phyloP scores from a whole-genome alignment of 2,113 vertebrate species.

The Paradisaea rubra region DNA sequence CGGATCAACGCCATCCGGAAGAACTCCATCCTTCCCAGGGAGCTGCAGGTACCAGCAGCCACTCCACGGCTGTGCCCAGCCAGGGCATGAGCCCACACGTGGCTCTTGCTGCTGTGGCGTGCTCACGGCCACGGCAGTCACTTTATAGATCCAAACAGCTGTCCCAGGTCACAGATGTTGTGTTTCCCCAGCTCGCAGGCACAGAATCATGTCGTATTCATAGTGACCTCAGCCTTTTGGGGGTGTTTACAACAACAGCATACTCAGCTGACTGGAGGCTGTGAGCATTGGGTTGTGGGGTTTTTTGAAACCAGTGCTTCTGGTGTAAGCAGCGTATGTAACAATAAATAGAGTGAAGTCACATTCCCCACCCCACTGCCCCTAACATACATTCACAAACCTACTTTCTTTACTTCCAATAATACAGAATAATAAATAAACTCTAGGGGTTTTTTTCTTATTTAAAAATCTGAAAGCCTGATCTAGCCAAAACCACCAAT shows the following conservation, averaged over 20 bases:
- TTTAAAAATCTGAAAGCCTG: background rate
- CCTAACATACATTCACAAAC: background rate
- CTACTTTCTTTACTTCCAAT: background rate
- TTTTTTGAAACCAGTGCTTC: background rate
- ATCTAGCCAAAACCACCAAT: background rate
- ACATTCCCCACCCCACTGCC: accelerated
- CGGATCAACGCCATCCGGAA: conserved; percentile 92
- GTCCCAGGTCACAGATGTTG: accelerated
- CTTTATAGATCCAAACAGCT: accelerated
- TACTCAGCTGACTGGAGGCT: accelerated
- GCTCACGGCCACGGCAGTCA: accelerated
- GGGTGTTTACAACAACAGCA: background rate
- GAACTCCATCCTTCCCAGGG: conserved; percentile 88
- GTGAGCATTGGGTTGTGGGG: background rate
- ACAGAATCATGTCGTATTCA: accelerated
- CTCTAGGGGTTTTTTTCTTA: background rate
- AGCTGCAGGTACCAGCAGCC: conserved; percentile 79
- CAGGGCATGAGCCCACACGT: accelerated
- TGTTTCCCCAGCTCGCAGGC: accelerated
- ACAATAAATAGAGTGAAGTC: background rate
- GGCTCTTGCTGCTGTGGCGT: background rate
- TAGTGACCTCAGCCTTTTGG: background rate
- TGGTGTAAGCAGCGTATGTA: background rate
- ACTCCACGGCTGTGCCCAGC: background rate
- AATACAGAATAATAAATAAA: background rate